Evolutionary conservation across 2,797 vertebrate species (phyloP), one percentile per base, ranked within the genome.

Genomic region (Chromobotia macracanthus): DNA sequence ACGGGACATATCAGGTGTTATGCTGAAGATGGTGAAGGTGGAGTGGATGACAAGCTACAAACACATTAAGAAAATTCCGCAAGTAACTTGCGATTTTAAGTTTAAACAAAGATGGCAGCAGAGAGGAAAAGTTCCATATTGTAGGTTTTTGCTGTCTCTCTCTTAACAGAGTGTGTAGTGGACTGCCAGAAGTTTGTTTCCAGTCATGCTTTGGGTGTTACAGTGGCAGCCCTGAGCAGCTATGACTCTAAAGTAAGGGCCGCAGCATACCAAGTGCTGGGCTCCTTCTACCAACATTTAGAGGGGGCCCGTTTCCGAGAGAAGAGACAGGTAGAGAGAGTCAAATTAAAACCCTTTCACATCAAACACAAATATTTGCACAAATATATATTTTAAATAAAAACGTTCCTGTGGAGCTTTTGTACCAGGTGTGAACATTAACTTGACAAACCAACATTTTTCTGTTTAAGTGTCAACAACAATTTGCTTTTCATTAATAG

Each of bases 181-280:
- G 95, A 98, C 50, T 99, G 97, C 88, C 87, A 91, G 5, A 98
- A 95, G 88, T 99, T 98, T 78, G 91, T 97, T 3, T 96, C 96
- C 65, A 93, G 94, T 75, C 95, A 96, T 1, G 95, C 95, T 51
- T 82, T 98, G 46, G 95, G 95, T 0, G 83, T 99, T 0, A 94
- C 95, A 0, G 83, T 96, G 2, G 90, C 89, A 50, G 94, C 96
- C 8, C 94, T 99, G 9, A 99, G 97, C 84, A 98, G 97, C 90
- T 96, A 95, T 0, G 95, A 99, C 87, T 86, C 92, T 35, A 95
- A 91, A 79, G 86, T 96, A 90, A 91, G 97, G 80, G 96, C 96
- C 0, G 94, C 93, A 0, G 96, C 95, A 0, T 98, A 96, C 69
- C 92, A 93, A 0, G 89, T 98, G 41, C 90, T 99, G 66, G 93